Base-by-base conservation (phyloP, 1,140 invertebrate species). In the Zaprionus tsacasi region DNA sequence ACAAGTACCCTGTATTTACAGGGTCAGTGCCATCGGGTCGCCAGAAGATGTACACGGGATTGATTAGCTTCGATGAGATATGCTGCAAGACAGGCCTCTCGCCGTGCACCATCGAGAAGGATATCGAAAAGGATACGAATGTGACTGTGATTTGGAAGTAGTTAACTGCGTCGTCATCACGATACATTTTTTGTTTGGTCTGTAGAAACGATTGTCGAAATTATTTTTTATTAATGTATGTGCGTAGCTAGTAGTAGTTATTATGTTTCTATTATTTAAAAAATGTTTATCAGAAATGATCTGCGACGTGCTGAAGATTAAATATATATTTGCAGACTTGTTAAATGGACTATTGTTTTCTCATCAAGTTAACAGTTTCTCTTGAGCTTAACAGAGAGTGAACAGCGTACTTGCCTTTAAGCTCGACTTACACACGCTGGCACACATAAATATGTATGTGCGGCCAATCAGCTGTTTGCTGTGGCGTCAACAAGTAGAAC, bases 111-210 rank as follows among this genome's bases (percentile, higher is more conserved):
- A 94, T 99, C 33, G 97, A 98, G 89, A 96, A 97, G 73, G 95
- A 96, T 63, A 95, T 98, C 7, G 98, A 98, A 78, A 95, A 95
- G 70, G 97, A 98, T 93, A 95, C 97, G 25, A 96, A 96, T 93
- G 95, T 98, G 54, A 94, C 96, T 56, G 94, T 98, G 76, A 95
- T 98, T 73, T 98, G 96, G 95, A 98, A 98, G 93, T 98, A 93
- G 86, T 60, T 58, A 45, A 61, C 17, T 55, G 45, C 59, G 40
- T 60, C 30, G 50, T 60, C 33, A 33, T 6, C 55, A 45, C 15
- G 40, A 61, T 56, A 21, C 27, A 54, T 58, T 35, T 71, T 21
- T 33, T 27, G 52, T 55, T 57, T 66, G 36, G 7, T 45, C 40
- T 25, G n/a, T n/a, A 43, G 17, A 57, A 36, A 69, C 12, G 3